Conservation (phyloP, 2,797 vertebrate species). For the Momotus momota region DNA sequence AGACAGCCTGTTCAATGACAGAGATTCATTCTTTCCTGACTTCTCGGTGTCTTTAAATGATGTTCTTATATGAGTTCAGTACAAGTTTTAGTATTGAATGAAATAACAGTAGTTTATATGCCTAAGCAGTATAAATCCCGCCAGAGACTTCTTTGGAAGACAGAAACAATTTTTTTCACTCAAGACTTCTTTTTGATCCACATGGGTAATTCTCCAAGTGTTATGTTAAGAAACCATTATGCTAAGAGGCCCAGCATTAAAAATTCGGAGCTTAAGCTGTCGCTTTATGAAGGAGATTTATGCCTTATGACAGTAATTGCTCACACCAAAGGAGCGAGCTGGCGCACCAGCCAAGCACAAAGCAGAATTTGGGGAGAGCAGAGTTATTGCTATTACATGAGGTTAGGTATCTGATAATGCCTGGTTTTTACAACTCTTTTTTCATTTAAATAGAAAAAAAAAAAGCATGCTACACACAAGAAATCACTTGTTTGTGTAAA, state of each 20-base stretch:
- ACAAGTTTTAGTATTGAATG: background rate
- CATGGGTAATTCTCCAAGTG: slow-evolving; percentile 36
- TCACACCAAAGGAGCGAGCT: slow-evolving; percentile 1
- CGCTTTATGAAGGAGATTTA: slow-evolving; percentile 29
- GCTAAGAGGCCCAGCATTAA: slow-evolving; percentile 19
- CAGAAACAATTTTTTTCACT: background rate
- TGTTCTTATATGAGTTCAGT: background rate
- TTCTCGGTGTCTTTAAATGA: background rate
- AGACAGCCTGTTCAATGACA: background rate
- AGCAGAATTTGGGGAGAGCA: background rate
- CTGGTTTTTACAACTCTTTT: background rate
- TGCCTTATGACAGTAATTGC: slow-evolving; percentile 41
- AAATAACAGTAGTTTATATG: background rate
- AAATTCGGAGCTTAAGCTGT: slow-evolving; percentile 18
- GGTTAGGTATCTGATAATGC: background rate
- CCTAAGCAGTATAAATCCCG: background rate
- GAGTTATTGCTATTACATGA: background rate
- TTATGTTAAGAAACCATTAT: slow-evolving; percentile 56
- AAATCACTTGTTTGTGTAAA: background rate
- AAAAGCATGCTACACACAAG: background rate
- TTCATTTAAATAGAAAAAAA: background rate
- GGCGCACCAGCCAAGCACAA: background rate
- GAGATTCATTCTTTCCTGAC: background rate
- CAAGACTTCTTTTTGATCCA: slow-evolving; percentile 33
- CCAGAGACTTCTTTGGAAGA: slow-evolving; percentile 2